These are phyloP conservation scores for Sinella curviseta DNA, from an alignment of 1,140 invertebrate species.

Conservation along the genomic window DNA sequence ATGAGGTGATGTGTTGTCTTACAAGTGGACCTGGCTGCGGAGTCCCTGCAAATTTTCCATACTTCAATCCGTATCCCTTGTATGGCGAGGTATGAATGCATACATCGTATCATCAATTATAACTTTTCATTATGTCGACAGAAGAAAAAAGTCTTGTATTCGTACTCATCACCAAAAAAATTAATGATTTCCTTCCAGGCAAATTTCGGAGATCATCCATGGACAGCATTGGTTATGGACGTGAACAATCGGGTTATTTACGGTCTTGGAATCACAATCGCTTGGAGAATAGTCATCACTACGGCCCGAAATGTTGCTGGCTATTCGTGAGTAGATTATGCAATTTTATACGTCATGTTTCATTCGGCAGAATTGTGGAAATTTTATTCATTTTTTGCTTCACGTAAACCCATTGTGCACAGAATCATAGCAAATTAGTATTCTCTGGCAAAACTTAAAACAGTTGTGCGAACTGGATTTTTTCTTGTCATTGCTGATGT, in stretches of 20 bases:
- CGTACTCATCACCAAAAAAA: no score
- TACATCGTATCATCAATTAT: not conserved
- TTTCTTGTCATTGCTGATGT: no score
- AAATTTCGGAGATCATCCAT: slow-evolving; percentile 47
- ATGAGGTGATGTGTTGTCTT: slow-evolving; percentile 47
- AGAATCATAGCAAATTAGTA: no score
- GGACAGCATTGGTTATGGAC: slow-evolving; percentile 47
- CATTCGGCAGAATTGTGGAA: not conserved
- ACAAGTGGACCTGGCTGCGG: slow-evolving; percentile 44
- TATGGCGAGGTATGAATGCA: slow-evolving; percentile 43
- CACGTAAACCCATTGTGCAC: no score
- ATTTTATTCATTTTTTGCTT: no score
- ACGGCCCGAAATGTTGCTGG: slow-evolving; percentile 41
- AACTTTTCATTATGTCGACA: not conserved
- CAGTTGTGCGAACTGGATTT: no score
- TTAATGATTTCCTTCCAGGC: slow-evolving; percentile 39
- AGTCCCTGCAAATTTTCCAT: slow-evolving; percentile 41
- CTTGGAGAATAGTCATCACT: slow-evolving; percentile 36
- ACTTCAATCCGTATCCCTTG: slow-evolving; percentile 41
- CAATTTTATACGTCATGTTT: not conserved
- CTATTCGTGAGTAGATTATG: not conserved
- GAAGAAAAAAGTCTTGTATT: no score
- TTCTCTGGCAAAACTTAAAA: no score
- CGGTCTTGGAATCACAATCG: slow-evolving; percentile 44
- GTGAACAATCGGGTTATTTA: slow-evolving; percentile 40